Conservation (phyloP, 2,113 vertebrate species). For the Heptranchias perlo region DNA sequence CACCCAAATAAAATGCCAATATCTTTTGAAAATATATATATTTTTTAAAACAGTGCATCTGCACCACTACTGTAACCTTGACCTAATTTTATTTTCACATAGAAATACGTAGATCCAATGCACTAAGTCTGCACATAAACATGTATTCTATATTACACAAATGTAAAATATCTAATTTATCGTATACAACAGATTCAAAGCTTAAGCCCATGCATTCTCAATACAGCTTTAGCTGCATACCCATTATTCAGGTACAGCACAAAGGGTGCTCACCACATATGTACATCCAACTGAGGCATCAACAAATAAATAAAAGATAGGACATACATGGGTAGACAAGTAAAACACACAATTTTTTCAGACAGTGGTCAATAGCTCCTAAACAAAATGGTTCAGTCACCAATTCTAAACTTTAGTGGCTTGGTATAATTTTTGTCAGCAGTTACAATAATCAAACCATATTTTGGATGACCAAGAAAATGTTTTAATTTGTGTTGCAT, state of each 20-base stretch:
- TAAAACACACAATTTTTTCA: background rate
- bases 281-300: background rate
- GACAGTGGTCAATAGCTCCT: background rate
- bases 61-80: background rate
- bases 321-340: background rate
- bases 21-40: background rate
- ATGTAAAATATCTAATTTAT: background rate
- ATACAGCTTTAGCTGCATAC: background rate
- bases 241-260: background rate
- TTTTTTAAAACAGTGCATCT: background rate
- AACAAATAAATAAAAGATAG: background rate
- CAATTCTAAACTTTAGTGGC: background rate
- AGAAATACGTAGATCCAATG: background rate
- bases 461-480: background rate
- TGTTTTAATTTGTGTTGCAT: background rate
- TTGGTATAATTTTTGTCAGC: background rate
- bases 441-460: background rate
- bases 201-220: slow-evolving; percentile 5
- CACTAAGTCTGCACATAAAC: background rate
- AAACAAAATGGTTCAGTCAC: background rate
- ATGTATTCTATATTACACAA: background rate
- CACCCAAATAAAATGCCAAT: background rate
- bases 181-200: background rate
- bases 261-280: background rate
- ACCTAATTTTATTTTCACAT: background rate